These are phyloP conservation scores for Copidosoma aretas DNA, from an alignment of 2,888 invertebrate genomes.

Conservation along the genomic window DNA sequence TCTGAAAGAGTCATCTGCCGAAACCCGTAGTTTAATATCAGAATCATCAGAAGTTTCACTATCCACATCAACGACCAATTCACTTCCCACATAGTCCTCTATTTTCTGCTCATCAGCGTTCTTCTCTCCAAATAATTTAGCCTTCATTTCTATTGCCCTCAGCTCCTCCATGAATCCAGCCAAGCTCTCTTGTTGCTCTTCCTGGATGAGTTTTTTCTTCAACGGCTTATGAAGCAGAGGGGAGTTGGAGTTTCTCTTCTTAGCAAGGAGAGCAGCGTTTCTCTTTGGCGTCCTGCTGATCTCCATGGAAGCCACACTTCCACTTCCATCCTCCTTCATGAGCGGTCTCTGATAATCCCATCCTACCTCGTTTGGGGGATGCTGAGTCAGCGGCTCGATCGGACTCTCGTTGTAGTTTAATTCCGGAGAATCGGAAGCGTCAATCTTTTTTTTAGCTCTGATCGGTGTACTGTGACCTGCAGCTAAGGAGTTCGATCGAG, in stretches of 20 bases:
- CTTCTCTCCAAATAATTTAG: constrained; percentile 27
- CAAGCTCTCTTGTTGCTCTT: constrained; percentile 31
- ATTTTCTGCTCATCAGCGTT: constrained; percentile 1
- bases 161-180: constrained; percentile 37
- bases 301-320: constrained; percentile 13
- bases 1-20: constrained; percentile 26
- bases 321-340: constrained; percentile 24
- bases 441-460: constrained; percentile 12
- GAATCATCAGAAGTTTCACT: constrained; percentile 19
- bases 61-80: constrained; percentile 29
- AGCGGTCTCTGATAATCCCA: constrained; percentile 39
- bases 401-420: constrained; percentile 39
- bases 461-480: constrained; percentile 39
- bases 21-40: constrained; percentile 37
- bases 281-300: constrained; percentile 39
- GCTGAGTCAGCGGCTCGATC: constrained; percentile 39
- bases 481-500: constrained; percentile 10
- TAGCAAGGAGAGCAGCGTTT: constrained; percentile 26
- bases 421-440: constrained; percentile 35
- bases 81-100: constrained; percentile 20
- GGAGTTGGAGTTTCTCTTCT: constrained; percentile 39
- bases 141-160: constrained; percentile 27
- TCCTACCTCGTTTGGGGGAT: constrained; percentile 40
- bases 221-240: constrained; percentile 37
- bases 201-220: constrained; percentile 37